phyloP scores from a whole-genome alignment of 2,797 vertebrate genomes.

The Pachyuromys duprasi region DNA sequence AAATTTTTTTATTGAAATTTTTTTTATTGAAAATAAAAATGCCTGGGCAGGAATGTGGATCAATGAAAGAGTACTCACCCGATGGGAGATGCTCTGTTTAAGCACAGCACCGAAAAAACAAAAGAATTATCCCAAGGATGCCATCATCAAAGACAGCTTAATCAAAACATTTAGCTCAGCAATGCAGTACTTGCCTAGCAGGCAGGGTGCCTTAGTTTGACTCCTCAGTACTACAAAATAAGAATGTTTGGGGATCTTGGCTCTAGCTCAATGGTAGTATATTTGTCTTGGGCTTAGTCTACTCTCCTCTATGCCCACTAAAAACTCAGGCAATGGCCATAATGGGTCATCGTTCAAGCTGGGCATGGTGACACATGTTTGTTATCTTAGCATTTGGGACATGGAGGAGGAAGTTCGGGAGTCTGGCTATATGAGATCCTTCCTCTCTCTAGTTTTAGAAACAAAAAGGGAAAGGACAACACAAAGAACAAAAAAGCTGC shows the following conservation, averaged over 20 bases:
- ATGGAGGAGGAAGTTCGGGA: neutral
- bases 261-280: neutral
- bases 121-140: neutral
- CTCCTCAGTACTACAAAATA: neutral
- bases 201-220: neutral
- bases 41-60: neutral
- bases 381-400: neutral
- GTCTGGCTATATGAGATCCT: neutral
- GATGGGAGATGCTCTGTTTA: neutral
- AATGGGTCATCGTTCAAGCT: neutral
- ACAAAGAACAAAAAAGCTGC: neutral
- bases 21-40: constrained; percentile 31
- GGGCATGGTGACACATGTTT: neutral
- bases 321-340: neutral
- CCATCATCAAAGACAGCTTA: neutral
- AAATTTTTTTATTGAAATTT: no score
- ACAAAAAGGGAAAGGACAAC: constrained; percentile 26
- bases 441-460: neutral
- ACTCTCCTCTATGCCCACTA: neutral
- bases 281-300: neutral
- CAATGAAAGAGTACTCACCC: neutral
- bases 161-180: neutral
- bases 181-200: neutral
- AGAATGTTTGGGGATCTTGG: neutral
- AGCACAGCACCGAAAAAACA: neutral